Percentiles rank a stretch among this genome's conserved stretches.
phyloP scores from a whole-genome alignment of 2,797 vertebrate species.

The Taenioides sp. region DNA sequence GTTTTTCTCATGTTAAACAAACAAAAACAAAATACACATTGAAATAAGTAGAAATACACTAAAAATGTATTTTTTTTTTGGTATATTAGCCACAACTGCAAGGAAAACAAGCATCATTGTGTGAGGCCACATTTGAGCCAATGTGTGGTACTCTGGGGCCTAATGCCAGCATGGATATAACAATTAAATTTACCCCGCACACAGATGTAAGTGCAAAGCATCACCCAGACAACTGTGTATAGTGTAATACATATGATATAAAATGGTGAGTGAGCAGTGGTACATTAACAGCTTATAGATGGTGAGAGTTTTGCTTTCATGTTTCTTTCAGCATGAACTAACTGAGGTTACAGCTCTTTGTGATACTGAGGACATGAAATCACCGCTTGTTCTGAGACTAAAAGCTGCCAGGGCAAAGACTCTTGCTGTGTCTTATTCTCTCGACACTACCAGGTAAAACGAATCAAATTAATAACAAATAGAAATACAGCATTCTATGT shows the following conservation, averaged over 20 bases:
- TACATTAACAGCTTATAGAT: background rate
- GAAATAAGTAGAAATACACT: background rate
- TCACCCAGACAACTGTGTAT: background rate
- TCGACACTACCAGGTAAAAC: conserved; percentile 62
- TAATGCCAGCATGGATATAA: conserved; percentile 77
- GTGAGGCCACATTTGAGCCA: conserved; percentile 73
- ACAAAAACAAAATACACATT: background rate
- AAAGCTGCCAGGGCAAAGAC: conserved; percentile 74
- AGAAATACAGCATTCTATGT: too few relatives aligned
- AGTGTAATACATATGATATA: background rate
- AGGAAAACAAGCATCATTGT: conserved; percentile 79
- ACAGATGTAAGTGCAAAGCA: conserved; percentile 69
- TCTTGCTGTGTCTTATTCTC: conserved; percentile 78
- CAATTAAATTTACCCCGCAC: conserved; percentile 74
- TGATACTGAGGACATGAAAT: conserved; percentile 82
- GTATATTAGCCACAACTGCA: conserved; percentile 63
- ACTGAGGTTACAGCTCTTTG: conserved; percentile 80
- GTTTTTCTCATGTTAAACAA: background rate
- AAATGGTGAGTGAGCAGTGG: background rate
- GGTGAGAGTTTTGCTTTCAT: background rate
- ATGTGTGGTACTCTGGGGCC: conserved; percentile 79
- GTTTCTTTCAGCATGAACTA: conserved; percentile 75
- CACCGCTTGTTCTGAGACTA: conserved; percentile 82
- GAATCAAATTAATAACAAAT: background rate
- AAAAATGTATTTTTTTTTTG: background rate